A percentile compares a stretch with the other conserved stretches of the same genome.
Conservation (phyloP, 2,113 vertebrate species). For the Cyprinodon variegatus region DNA sequence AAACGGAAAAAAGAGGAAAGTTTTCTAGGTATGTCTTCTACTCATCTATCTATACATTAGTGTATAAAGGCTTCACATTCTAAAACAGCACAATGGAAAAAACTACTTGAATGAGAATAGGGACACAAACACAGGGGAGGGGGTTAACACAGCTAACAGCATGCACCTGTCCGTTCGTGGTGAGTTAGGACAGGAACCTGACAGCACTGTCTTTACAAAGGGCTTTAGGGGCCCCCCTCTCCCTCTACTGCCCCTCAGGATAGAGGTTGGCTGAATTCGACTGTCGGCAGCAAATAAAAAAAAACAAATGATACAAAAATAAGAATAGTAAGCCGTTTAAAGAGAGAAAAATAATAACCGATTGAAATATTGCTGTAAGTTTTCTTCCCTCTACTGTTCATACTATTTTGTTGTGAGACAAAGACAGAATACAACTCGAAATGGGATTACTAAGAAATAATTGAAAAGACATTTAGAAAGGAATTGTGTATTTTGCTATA, state of each 20-base stretch:
- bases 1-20: slow-evolving; percentile 3
- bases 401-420: too few relatives aligned
- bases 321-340: not conserved
- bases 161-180: slow-evolving; percentile 79
- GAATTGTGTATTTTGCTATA: too few relatives aligned
- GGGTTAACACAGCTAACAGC: slow-evolving; percentile 29
- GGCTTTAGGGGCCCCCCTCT: slow-evolving; percentile 70
- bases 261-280: slow-evolving; percentile 81
- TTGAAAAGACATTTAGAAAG: not conserved
- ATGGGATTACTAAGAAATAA: not conserved
- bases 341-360: slow-evolving; percentile 6
- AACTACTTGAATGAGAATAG: not conserved
- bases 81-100: not conserved
- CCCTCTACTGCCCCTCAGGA: slow-evolving; percentile 79
- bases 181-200: slow-evolving; percentile 73
- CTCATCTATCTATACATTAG: not conserved
- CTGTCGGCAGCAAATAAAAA: slow-evolving; percentile 57
- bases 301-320: slow-evolving; percentile 16
- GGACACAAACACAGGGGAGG: slow-evolving; percentile 1
- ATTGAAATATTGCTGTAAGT: not conserved
- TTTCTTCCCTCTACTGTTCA: not conserved
- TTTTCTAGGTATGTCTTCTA: not conserved
- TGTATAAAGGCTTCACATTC: not conserved
- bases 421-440: not conserved
- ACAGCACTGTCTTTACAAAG: slow-evolving; percentile 67